Evolutionary conservation across 2,888 invertebrate species (phyloP), one percentile per base, ranked within the genome.

Genomic region (Leptogaster cylindrica): DNA sequence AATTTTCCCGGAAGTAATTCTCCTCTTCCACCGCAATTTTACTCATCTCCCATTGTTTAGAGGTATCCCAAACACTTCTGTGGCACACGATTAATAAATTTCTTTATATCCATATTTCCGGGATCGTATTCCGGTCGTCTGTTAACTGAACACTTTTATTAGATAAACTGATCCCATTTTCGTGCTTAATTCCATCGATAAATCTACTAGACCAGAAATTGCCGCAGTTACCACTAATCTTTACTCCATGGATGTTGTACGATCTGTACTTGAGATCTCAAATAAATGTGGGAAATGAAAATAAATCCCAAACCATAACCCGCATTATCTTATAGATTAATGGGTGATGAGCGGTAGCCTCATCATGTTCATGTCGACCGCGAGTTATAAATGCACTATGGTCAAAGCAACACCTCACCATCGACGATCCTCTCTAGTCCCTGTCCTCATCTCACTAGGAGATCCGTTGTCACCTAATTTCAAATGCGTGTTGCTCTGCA

Each of bases 251-350:
- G 10, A 8, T 46, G 2, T n/a, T 20, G 46, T 16, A 10, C 4
- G n/a, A 46, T 46, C 16, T 16, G 20, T 46, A 23, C 46, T 46
- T 10, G 20, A 12, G 10, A 18, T 14, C 33, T 28, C 8, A 6
- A 44, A 28, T 58, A 41, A 27, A 28, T 61, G 61, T 61, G 61
- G 61, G 44, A 61, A 61, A 61, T 44, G 44, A 28, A 61, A 44
- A 61, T 27, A 61, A 61, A 44, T 44, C 61, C 18, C 12, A 44
- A 44, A 28, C 44, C 18, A n/a, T 28, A 44, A 28, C 61, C 55
- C 55, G 55, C 36, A 55, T 55, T 36, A 55, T 55, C 39, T 55
- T 23, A 20, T n/a, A 3, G 14, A 36, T 55, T 55, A 36, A 55
- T 55, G 36, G 23, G 2, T 39, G 36, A 55, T 20, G 10, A 39